Evolutionary conservation across 2,888 invertebrate species (phyloP).

Genomic region (Hermaeophaga mercurialis): DNA sequence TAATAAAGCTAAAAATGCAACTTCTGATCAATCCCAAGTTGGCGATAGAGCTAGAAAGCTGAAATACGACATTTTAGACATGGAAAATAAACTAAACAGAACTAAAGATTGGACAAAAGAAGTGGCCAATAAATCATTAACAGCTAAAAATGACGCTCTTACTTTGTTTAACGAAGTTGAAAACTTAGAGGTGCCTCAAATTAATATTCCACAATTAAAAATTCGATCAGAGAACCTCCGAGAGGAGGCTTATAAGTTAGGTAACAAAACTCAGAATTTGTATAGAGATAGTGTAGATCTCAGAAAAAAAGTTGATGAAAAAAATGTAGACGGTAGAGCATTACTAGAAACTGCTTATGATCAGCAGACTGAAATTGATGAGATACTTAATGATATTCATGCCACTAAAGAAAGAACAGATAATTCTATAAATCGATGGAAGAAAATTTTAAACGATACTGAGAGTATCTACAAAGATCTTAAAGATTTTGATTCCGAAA

Average conservation of each 20-base stretch:
- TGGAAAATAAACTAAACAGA: slow-evolving; percentile 71
- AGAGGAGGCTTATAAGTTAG: slow-evolving; percentile 68
- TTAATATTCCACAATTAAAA: slow-evolving; percentile 74
- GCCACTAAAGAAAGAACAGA: slow-evolving; percentile 76
- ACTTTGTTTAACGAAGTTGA: slow-evolving; percentile 80
- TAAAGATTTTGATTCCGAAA: slow-evolving; percentile 86
- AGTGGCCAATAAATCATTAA: slow-evolving; percentile 74
- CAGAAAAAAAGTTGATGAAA: slow-evolving; percentile 67
- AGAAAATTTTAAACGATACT: slow-evolving; percentile 79
- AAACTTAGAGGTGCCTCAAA: slow-evolving; percentile 77
- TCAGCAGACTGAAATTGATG: slow-evolving; percentile 80
- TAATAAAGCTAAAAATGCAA: slow-evolving; percentile 73
- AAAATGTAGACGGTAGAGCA: slow-evolving; percentile 68
- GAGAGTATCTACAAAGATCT: slow-evolving; percentile 79
- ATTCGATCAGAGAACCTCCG: slow-evolving; percentile 72
- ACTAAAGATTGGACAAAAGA: slow-evolving; percentile 74
- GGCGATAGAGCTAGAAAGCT: slow-evolving; percentile 72
- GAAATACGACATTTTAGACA: slow-evolving; percentile 68
- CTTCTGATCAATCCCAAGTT: slow-evolving; percentile 49
- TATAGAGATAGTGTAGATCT: slow-evolving; percentile 64
- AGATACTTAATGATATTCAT: slow-evolving; percentile 79
- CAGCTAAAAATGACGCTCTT: slow-evolving; percentile 78
- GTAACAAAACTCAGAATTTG: slow-evolving; percentile 61
- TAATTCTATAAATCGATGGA: slow-evolving; percentile 83
- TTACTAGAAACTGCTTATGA: slow-evolving; percentile 67